Percentiles rank a stretch among this genome's conserved stretches.
Evolutionary conservation across 2,113 vertebrate genomes (phyloP).

Genomic region (Varanus komodoensis): DNA sequence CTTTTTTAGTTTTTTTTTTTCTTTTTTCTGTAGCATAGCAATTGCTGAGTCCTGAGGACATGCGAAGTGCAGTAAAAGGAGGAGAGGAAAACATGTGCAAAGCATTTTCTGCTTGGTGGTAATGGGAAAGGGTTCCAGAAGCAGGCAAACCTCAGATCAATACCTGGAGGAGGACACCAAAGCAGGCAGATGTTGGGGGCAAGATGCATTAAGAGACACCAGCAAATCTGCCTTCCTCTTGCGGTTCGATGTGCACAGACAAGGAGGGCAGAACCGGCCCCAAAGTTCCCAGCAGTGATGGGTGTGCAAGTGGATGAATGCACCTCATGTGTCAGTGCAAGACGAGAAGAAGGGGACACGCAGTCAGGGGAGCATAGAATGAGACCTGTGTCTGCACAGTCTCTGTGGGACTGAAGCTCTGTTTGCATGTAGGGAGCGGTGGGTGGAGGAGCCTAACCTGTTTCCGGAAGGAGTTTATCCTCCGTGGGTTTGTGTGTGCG

Average conservation of each 20-base stretch:
- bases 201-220: background rate
- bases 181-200: conserved; percentile 7
- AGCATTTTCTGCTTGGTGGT: conserved; percentile 74
- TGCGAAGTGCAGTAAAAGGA: conserved; percentile 75
- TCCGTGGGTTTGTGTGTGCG: background rate
- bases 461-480: background rate
- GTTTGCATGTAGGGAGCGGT: background rate
- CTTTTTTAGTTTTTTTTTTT: no score
- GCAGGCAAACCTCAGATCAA: conserved; percentile 73
- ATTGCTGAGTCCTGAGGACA: conserved; percentile 62
- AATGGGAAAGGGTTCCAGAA: conserved; percentile 54
- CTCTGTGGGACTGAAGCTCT: no score
- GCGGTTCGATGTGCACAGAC: background rate
- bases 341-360: background rate
- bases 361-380: background rate
- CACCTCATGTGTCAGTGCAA: background rate
- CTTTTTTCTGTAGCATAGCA: conserved; percentile 38
- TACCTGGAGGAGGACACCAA: conserved; percentile 56
- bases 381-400: background rate
- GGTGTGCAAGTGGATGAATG: background rate
- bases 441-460: background rate
- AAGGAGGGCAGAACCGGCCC: background rate
- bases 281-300: background rate
- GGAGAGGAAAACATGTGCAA: background rate
- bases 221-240: background rate